Evolutionary conservation across 2,888 invertebrate species (phyloP).

Genomic region (Sussaba pulchella): DNA sequence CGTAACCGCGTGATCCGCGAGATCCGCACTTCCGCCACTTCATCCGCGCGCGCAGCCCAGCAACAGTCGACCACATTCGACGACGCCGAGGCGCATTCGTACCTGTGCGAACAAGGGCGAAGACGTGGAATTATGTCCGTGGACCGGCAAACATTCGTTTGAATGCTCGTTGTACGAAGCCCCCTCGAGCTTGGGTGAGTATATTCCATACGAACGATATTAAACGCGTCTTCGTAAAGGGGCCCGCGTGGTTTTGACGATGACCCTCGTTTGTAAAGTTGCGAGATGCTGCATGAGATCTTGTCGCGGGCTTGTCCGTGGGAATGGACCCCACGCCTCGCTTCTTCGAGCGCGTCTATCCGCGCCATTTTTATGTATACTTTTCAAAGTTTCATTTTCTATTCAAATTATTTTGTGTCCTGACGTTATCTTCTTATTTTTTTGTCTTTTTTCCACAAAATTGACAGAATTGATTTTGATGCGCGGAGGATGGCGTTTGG

Average conservation of each 20-base stretch:
- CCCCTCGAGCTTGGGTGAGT: not conserved
- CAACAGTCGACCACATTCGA: conserved; percentile 46
- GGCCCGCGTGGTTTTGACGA: conserved; percentile 61
- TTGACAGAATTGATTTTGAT: conserved; percentile 42
- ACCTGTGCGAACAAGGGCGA: conserved; percentile 53
- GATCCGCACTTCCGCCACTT: conserved; percentile 2
- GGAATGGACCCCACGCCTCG: conserved; percentile 57
- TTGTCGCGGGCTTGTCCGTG: conserved; percentile 65
- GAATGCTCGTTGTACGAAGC: conserved; percentile 7
- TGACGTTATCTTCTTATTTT: conserved; percentile 24
- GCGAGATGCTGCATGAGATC: conserved; percentile 61
- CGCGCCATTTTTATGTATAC: no score
- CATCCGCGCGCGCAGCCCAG: conserved; percentile 18
- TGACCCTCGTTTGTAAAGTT: conserved; percentile 55
- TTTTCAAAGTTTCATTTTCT: no score
- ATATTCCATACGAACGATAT: conserved; percentile 43
- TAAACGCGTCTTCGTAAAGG: conserved; percentile 61
- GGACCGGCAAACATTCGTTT: conserved; percentile 46
- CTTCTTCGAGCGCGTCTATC: conserved; percentile 29
- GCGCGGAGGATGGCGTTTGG: no score
- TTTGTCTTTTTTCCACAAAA: not conserved
- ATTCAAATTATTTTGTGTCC: conserved; percentile 17
- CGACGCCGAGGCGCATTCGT: conserved; percentile 56
- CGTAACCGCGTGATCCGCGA: no score
- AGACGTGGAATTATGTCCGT: conserved; percentile 56